A percentile compares a stretch with the other conserved stretches of the same genome.
These are phyloP conservation scores for Lepetodrilus schrolli DNA, from an alignment of 2,888 invertebrate species.

Conservation along the genomic window DNA sequence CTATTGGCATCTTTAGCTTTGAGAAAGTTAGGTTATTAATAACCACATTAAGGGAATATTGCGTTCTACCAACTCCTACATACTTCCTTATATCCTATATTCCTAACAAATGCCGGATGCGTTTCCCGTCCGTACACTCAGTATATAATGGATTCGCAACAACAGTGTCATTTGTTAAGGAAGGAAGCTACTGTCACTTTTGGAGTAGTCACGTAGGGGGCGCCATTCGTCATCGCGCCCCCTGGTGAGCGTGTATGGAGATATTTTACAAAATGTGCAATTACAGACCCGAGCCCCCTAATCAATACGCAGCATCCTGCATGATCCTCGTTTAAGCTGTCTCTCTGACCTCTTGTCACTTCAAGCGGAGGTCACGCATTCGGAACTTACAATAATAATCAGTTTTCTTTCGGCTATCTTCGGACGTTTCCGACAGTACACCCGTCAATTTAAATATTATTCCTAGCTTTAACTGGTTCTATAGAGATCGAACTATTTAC, in stretches of 20 bases:
- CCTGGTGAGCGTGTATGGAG: conserved; percentile 8
- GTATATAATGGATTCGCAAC: not conserved
- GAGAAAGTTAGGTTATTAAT: too few species aligned
- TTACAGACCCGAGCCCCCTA: conserved; percentile 7
- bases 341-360: not conserved
- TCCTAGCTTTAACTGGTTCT: too few species aligned
- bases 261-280: conserved; percentile 25
- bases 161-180: conserved; percentile 4
- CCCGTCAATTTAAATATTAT: not conserved
- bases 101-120: too few species aligned
- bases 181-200: conserved; percentile 4
- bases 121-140: too few species aligned
- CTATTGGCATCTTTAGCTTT: too few species aligned
- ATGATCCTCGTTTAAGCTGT: conserved; percentile 3
- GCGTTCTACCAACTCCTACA: too few species aligned
- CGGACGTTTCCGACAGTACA: conserved; percentile 9
- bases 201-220: not conserved
- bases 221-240: not conserved
- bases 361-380: conserved; percentile 6
- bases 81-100: too few species aligned
- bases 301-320: conserved; percentile 3
- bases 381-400: not conserved
- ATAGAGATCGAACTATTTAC: too few species aligned
- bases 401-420: conserved; percentile 4
- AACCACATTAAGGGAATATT: too few species aligned